phyloP scores from a whole-genome alignment of 2,797 vertebrate species.

The Melanotaenia boesemani region DNA sequence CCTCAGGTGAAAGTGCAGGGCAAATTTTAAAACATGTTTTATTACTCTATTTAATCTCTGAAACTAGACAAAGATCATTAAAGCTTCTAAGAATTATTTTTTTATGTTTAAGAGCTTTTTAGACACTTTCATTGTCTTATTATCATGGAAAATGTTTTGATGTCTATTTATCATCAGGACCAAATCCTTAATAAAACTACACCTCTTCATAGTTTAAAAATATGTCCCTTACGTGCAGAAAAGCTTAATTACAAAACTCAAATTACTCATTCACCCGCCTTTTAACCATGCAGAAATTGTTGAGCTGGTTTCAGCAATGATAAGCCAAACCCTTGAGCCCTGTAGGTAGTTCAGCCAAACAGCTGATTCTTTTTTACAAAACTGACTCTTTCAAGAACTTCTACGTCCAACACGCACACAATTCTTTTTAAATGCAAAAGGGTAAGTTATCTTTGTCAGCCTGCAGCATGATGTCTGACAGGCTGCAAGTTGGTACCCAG shows the following conservation, averaged over 20 bases:
- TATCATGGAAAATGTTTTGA: too few species aligned
- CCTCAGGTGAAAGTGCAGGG: background rate
- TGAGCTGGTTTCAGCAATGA: background rate
- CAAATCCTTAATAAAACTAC: too few species aligned
- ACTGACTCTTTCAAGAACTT: background rate
- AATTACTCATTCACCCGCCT: background rate
- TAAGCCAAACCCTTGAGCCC: background rate
- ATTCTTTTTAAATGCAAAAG: background rate
- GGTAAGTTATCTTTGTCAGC: background rate
- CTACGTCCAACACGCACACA: background rate
- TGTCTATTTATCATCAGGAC: too few species aligned
- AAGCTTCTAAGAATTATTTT: too few species aligned
- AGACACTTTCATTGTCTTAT: too few species aligned
- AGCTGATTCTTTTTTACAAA: background rate
- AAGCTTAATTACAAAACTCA: too few species aligned
- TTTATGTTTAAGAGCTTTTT: too few species aligned
- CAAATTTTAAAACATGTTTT: background rate
- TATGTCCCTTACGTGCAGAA: too few species aligned
- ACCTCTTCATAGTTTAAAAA: too few species aligned
- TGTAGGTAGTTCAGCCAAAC: background rate
- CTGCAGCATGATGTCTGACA: background rate
- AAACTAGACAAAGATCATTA: too few species aligned
- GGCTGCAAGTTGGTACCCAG: slow-evolving; percentile 4
- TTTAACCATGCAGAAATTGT: background rate
- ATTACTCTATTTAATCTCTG: background rate